A percentile compares a stretch with the other conserved stretches of the same genome.
These are phyloP conservation scores for Mustela nigripes DNA, from an alignment of 2,113 vertebrate genomes.

Conservation along the genomic window DNA sequence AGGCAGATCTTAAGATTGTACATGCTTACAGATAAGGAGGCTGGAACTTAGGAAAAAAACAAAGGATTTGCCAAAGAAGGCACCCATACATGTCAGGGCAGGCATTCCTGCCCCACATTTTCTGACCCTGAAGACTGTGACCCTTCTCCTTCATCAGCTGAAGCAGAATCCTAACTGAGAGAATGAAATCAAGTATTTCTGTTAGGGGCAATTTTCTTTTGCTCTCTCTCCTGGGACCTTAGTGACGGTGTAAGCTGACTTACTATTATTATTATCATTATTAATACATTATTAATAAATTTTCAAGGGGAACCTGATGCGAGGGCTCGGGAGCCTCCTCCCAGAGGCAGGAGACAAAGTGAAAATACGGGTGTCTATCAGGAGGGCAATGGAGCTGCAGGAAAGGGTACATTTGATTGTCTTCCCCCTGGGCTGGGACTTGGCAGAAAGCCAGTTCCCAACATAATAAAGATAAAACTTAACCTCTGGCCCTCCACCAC, in stretches of 20 bases:
- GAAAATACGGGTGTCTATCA: not conserved
- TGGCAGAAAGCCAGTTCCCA: not conserved
- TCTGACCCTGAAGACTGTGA: not conserved
- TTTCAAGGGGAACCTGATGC: not conserved
- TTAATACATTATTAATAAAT: conserved; percentile 25
- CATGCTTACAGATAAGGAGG: not conserved
- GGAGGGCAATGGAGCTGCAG: not conserved
- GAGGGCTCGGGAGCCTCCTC: not conserved
- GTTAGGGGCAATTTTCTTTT: not conserved
- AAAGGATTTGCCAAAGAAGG: not conserved
- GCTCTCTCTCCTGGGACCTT: not conserved
- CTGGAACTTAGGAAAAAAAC: not conserved
- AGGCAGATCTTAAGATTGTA: not conserved
- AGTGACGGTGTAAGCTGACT: not conserved
- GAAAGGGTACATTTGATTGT: not conserved
- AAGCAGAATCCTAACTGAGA: not conserved
- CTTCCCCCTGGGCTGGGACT: not conserved
- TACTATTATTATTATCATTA: not conserved
- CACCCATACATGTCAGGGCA: accelerated
- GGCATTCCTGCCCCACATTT: not conserved
- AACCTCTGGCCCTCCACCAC: conserved; percentile 30
- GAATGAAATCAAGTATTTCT: conserved; percentile 26
- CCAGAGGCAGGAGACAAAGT: not conserved
- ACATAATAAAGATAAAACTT: conserved; percentile 67
- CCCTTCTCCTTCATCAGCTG: not conserved